Evolutionary conservation across 2,888 invertebrate species (phyloP), one percentile per base, ranked within the genome.

Genomic region (Aethes cnicana): DNA sequence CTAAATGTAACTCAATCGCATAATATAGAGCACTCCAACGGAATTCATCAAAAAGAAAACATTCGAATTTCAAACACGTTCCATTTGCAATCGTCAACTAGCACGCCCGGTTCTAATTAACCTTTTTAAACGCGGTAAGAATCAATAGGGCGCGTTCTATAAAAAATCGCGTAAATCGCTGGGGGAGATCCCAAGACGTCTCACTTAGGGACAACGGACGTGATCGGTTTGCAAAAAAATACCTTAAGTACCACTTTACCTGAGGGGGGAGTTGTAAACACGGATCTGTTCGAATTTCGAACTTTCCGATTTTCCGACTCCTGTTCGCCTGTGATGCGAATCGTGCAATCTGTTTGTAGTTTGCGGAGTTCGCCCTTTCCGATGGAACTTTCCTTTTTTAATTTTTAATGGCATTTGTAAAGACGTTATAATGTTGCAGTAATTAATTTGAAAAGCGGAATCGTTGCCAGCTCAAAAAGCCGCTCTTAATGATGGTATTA

Each of bases 171-270:
- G 74, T 64, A 79, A 84, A 83, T 78, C 76, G 75, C 62, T 64
- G 59, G 60, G 63, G 71, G 72, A 78, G n/a, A n/a, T n/a, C n/a
- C n/a, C n/a, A 81, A 82, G 84, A 88, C 77, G 80, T 82, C 84
- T 87, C 86, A 87, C 87, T 89, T 87, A 79, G 73, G 64, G 75
- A 72, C 76, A 74, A 76, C 74, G 83, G 75, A 89, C 89, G 89
- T 89, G 89, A 89, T 89, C 89, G 75, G 88, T 82, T 84, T 88
- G 81, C 79, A 76, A 84, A 76, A 86, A 85, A 87, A 84, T 77
- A 74, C 70, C 75, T 75, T 81, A 80, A 81, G 77, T 69, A 79
- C 77, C 76, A 74, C 77, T 78, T 81, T 79, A 82, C 81, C 80
- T 81, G 79, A 71, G 44, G 44, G 52, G 52, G 23, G 44, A 25